phyloP scores from a whole-genome alignment of 2,888 invertebrate genomes.

The Drosophila demipolita region DNA sequence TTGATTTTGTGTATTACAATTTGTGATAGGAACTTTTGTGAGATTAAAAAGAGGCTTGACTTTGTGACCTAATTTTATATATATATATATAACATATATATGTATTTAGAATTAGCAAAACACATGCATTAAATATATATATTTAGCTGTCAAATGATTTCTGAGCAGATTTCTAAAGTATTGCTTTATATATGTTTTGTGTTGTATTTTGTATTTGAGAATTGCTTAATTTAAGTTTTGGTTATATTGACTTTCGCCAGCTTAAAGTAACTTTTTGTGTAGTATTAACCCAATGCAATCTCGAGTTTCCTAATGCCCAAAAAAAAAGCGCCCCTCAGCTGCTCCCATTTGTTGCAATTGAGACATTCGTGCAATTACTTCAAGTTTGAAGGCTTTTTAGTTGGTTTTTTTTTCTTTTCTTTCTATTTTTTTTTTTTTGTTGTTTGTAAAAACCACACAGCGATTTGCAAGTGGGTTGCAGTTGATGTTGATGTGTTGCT shows the following conservation, averaged over 20 bases:
- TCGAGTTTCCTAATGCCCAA: conserved; percentile 44
- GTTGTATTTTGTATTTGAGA: conserved; percentile 5
- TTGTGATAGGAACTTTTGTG: conserved; percentile 37
- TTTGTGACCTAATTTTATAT: conserved; percentile 42
- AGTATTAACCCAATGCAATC: conserved; percentile 27
- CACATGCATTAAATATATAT: not conserved
- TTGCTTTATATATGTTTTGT: not conserved
- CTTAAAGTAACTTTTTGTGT: conserved; percentile 2
- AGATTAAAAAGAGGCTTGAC: conserved; percentile 44
- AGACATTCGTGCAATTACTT: conserved; percentile 65
- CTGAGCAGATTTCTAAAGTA: not conserved
- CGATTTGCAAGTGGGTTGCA: conserved; percentile 18
- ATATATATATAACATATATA: conserved; percentile 16
- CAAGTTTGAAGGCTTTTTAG: conserved; percentile 52
- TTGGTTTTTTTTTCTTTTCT: not conserved
- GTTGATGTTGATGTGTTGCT: not conserved
- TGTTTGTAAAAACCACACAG: not conserved
- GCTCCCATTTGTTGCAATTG: conserved; percentile 47
- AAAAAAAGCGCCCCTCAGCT: conserved; percentile 20
- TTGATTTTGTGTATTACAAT: not conserved
- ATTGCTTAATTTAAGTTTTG: conserved; percentile 17
- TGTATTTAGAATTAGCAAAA: not conserved
- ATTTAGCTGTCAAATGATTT: not conserved
- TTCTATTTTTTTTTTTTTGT: not conserved
- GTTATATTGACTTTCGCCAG: conserved; percentile 15